phyloP scores from a whole-genome alignment of 2,888 invertebrate species.

The Acheta domesticus region DNA sequence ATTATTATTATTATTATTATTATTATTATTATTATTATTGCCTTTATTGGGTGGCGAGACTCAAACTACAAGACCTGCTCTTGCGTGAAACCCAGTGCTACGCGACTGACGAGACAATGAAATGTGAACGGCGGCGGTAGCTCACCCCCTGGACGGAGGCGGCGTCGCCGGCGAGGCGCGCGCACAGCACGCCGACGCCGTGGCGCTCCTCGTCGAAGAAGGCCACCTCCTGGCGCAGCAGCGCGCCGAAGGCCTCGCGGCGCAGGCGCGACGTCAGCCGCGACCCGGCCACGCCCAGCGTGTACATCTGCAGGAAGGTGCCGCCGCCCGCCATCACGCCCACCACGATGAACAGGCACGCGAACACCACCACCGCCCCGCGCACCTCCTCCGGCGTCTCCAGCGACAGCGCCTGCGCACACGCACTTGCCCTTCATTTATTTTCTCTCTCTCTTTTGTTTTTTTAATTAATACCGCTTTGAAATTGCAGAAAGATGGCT shows the following conservation, averaged over 20 bases:
- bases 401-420: conserved; percentile 40
- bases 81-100: too few relatives aligned
- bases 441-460: too few relatives aligned
- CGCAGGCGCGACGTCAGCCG: conserved; percentile 49
- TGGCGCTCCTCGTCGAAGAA: conserved; percentile 69
- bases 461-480: too few relatives aligned
- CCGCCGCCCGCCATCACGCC: conserved; percentile 42
- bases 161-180: conserved; percentile 68
- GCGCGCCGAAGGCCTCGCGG: conserved; percentile 40
- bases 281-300: conserved; percentile 51
- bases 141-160: conserved; percentile 65
- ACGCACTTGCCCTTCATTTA: too few relatives aligned
- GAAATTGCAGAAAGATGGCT: too few relatives aligned
- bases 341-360: conserved; percentile 42
- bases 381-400: conserved; percentile 40
- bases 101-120: too few relatives aligned
- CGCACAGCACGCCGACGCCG: conserved; percentile 67
- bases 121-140: too few relatives aligned
- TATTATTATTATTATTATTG: too few relatives aligned
- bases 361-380: conserved; percentile 39
- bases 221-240: conserved; percentile 63
- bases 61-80: too few relatives aligned
- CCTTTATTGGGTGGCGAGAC: too few relatives aligned
- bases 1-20: too few relatives aligned
- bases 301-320: conserved; percentile 44